phyloP scores from a whole-genome alignment of 2,113 vertebrate species.

The Ardeotis arabs region DNA sequence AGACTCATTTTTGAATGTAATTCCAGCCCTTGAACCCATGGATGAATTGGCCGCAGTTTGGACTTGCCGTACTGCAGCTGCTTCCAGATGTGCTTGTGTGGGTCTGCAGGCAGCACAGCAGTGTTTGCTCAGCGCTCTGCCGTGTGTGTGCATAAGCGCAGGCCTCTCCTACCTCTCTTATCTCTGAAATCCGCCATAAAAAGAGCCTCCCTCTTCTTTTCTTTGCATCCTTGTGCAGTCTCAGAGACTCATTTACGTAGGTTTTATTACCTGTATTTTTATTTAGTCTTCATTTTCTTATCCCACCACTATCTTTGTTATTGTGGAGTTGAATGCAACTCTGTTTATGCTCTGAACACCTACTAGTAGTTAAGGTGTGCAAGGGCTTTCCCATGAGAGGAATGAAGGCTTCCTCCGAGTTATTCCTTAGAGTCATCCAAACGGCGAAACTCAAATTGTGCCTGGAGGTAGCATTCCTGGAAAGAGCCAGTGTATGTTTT shows the following conservation, averaged over 20 bases:
- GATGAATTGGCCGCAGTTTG: not conserved
- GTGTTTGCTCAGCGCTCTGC: not conserved
- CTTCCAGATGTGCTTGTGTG: not conserved
- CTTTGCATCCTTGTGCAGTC: not conserved
- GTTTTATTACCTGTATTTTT: not conserved
- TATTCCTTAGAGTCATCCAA: not conserved
- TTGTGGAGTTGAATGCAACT: not conserved
- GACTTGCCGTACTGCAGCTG: not conserved
- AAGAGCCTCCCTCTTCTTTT: not conserved
- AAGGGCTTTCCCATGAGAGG: not conserved
- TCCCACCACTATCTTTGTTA: not conserved
- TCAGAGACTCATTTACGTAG: not conserved
- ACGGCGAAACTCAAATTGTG: not conserved
- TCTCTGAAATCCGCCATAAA: not conserved
- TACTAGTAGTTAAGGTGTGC: not conserved
- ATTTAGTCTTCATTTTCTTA: not conserved
- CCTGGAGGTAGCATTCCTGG: not conserved
- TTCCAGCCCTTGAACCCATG: not conserved
- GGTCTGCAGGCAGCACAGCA: not conserved
- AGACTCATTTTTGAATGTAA: not conserved
- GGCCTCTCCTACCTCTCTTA: not conserved
- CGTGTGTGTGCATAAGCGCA: rapidly evolving
- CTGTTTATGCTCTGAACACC: not conserved
- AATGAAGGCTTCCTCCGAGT: not conserved
- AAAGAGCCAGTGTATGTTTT: not conserved